These are phyloP conservation scores for Phthorimaea operculella DNA, from an alignment of 1,140 invertebrate genomes.

Conservation along the genomic window DNA sequence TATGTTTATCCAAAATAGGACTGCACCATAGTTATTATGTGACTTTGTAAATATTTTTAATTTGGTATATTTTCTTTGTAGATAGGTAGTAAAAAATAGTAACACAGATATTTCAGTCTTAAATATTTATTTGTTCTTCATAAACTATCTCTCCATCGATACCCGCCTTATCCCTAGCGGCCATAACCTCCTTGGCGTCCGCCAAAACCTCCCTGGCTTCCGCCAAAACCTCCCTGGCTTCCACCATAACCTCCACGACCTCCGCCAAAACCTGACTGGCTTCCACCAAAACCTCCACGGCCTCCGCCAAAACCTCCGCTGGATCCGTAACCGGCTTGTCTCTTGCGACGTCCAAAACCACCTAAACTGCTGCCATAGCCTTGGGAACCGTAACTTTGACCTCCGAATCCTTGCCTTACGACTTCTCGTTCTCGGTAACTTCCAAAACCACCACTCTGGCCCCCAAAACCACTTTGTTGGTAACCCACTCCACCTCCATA, in stretches of 20 bases:
- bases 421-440: no score
- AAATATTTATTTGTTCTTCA: no score
- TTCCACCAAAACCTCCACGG: neutral
- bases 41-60: no score
- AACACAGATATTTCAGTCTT: no score
- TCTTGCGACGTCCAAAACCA: neutral
- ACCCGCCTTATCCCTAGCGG: neutral
- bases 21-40: no score
- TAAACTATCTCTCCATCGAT: no score
- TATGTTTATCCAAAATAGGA: no score
- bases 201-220: slow-evolving; percentile 1
- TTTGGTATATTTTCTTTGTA: no score
- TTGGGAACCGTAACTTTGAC: neutral
- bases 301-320: neutral
- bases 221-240: slow-evolving; percentile 1
- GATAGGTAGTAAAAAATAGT: no score
- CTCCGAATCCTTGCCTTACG: no score
- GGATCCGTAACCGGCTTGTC: neutral
- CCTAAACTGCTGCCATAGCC: neutral
- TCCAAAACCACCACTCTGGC: no score
- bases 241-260: slow-evolving; percentile 2
- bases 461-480: neutral
- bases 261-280: neutral
- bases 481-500: neutral
- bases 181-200: neutral